A percentile compares a stretch with the other conserved stretches of the same genome.
These are phyloP conservation scores for Trachelus tabidus DNA, from an alignment of 2,888 invertebrate species.

Conservation along the genomic window DNA sequence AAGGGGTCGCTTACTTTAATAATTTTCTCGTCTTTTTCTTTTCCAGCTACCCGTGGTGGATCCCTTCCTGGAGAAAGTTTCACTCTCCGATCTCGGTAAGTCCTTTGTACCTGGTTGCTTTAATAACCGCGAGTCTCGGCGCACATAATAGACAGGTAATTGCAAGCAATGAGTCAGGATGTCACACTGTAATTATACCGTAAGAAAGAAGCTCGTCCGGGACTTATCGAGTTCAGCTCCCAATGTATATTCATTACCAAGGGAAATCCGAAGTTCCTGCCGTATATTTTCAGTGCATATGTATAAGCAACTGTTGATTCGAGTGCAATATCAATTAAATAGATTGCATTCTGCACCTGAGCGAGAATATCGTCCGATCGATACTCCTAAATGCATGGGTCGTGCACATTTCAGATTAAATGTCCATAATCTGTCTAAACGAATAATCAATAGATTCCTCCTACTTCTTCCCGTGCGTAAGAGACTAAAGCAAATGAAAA, in stretches of 20 bases:
- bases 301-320: neutral
- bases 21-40: slow-evolving; percentile 50
- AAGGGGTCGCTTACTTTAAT: slow-evolving; percentile 5
- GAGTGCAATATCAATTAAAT: neutral
- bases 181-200: neutral
- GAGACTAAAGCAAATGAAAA: neutral
- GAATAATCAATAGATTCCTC: neutral
- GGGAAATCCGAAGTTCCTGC: neutral
- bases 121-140: neutral
- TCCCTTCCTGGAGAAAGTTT: slow-evolving; percentile 90
- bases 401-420: neutral
- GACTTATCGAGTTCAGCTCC: neutral
- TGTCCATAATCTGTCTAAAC: neutral
- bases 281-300: neutral
- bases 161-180: neutral
- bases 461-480: neutral
- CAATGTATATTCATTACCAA: neutral
- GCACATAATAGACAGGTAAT: neutral
- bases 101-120: slow-evolving; percentile 33
- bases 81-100: slow-evolving; percentile 82
- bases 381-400: neutral
- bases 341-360: neutral
- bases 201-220: neutral
- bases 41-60: slow-evolving; percentile 90
- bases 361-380: neutral